Evolutionary conservation across 2,888 invertebrate species (phyloP), one percentile per base, ranked within the genome.

Genomic region (Drosophila kuntzei): DNA sequence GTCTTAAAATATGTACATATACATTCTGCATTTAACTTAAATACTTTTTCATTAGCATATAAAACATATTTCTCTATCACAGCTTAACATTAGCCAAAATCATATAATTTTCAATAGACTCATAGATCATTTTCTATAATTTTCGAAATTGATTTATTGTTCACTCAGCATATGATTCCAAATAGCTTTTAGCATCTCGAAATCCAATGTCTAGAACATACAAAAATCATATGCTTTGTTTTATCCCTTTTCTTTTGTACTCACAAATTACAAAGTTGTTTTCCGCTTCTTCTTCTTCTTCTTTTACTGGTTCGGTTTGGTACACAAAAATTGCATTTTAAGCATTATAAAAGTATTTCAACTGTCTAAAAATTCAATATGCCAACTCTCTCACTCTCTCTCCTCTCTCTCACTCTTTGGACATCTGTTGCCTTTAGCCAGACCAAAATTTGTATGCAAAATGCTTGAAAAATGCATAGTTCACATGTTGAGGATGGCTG

Each of bases 391-490:
- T 18, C 34, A n/a, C 34, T n/a, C 34, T 34, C 34, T n/a, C 4
- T 32, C 12, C 32, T n/a, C 32, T 32, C 12, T n/a, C 5, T 34
- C 2, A 3, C 32, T 32, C 12, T 32, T 14, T 18, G 18, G 27
- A 27, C 41, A 55, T 46, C 18, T 44, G 65, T 44, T 66, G 64
- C 55, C 44, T 58, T 59, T 67, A 55, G 67, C 50, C 60, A 36
- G 53, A 50, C 37, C 61, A 49, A 75, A 79, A 75, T 72, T 69
- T 79, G 79, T 79, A 79, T 79, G 78, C 78, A 72, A 79, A 79
- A 72, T 76, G 79, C 78, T 79, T 79, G 66, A 79, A 79, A 79
- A 79, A 79, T 79, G 78, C 79, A 79, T 76, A 75, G 76, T 76
- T 70, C 72, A 72, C 76, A 79, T 76, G 79, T 75, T 50, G 55